Evolutionary conservation across 2,888 invertebrate species (phyloP).

Genomic region (Caenorhabditis macrosperma): DNA sequence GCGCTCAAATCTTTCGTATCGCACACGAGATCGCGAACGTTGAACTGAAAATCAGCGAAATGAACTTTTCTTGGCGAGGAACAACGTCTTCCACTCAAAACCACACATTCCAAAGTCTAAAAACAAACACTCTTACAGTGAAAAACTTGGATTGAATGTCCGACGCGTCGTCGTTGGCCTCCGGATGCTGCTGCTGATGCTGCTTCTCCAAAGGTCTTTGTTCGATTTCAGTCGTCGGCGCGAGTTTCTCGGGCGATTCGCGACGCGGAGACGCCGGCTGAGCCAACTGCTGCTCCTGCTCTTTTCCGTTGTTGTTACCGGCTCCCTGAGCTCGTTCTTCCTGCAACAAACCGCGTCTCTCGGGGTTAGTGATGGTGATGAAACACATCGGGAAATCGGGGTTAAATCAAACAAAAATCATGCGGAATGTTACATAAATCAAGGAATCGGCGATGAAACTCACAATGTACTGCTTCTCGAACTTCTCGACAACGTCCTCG

Average conservation of each 20-base stretch:
- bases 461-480: constrained; percentile 56
- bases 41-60: constrained; percentile 53
- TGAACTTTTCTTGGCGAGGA: background rate
- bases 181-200: too few species aligned
- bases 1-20: constrained; percentile 51
- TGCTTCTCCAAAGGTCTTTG: constrained; percentile 25
- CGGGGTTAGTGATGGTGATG: too few species aligned
- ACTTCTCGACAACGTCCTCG: constrained; percentile 56
- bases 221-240: constrained; percentile 31
- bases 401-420: background rate
- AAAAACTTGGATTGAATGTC: constrained; percentile 24
- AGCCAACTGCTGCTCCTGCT: constrained; percentile 14
- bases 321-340: background rate
- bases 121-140: constrained; percentile 31
- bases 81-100: background rate
- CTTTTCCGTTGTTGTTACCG: constrained; percentile 23
- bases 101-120: background rate
- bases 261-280: background rate
- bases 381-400: too few species aligned
- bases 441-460: too few species aligned
- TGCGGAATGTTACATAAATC: constrained; percentile 24
- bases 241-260: background rate
- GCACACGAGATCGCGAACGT: constrained; percentile 31
- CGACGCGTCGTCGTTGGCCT: background rate
- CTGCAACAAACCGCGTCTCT: background rate